These are phyloP conservation scores for Lampropteryx suffumata DNA, from an alignment of 2,888 invertebrate genomes.

Conservation along the genomic window DNA sequence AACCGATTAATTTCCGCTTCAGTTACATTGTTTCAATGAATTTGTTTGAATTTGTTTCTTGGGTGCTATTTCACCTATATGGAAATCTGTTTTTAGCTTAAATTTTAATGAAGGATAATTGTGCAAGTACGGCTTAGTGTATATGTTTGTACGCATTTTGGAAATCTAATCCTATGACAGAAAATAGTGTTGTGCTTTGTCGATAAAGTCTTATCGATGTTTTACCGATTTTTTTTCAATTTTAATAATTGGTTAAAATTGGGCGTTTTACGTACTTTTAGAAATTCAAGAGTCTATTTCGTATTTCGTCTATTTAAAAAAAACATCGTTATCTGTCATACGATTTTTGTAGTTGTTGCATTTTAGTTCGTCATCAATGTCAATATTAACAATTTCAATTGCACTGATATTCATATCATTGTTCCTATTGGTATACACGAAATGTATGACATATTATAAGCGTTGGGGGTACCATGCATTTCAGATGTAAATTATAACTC, in stretches of 20 bases:
- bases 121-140: too few relatives aligned
- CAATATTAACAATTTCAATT: slow-evolving; percentile 40
- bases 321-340: slow-evolving; percentile 31
- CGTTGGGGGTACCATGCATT: background rate
- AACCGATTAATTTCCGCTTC: too few relatives aligned
- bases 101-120: too few relatives aligned
- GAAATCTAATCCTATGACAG: slow-evolving; percentile 15
- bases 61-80: too few relatives aligned
- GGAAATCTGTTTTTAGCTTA: too few relatives aligned
- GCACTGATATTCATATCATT: slow-evolving; percentile 35
- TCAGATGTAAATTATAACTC: background rate
- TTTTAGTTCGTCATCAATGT: slow-evolving; percentile 30
- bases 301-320: too few relatives aligned
- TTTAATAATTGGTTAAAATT: too few relatives aligned
- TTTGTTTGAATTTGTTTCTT: too few relatives aligned
- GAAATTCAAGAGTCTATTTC: too few relatives aligned
- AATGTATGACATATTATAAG: slow-evolving; percentile 32
- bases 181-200: slow-evolving; percentile 17
- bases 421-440: slow-evolving; percentile 59
- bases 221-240: background rate
- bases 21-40: too few relatives aligned
- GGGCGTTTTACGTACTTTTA: too few relatives aligned
- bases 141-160: slow-evolving; percentile 30
- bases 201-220: slow-evolving; percentile 3
- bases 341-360: slow-evolving; percentile 32